Evolutionary conservation across 2,113 vertebrate genomes (phyloP), one percentile per base, ranked within the genome.

Genomic region (Sorex araneus): DNA sequence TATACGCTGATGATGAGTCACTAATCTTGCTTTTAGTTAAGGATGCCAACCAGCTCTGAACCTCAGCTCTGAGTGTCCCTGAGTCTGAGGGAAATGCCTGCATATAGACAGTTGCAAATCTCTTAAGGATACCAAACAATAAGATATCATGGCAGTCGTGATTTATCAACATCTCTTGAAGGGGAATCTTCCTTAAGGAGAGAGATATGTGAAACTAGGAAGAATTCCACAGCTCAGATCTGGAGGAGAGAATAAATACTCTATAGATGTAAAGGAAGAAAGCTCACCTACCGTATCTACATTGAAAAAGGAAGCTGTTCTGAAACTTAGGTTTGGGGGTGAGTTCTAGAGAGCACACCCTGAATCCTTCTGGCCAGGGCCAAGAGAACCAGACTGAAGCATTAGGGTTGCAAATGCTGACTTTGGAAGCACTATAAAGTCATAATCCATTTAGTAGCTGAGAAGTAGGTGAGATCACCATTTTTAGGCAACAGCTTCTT

Each of bases 11-110:
- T 34, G 64, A 34, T 12, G 54, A 92, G 80, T 89, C 60, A 70
- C 69, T 66, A 60, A 73, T 88, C 67, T 77, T 60, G 81, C 40
- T 71, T 79, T 91, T 27, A 78, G 78, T 34, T 76, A 86, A 91
- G 25, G 64, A 88, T 80, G 36, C 13, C 74, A 75, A 78, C 71
- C 6, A 92, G 75, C 25, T 57, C 36, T 76, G 88, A 80, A 57
- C 57, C 70, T 80, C 3, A 82, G 54, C 11, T 87, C 34, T 25
- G 32, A 73, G 30, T 57, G 57, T 25, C 32, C 28, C 32, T 8
- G 8, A 83, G 36, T 73, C 43, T 19, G 8, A 89, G 54, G 15
- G 83, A 90, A 85, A 60, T 70, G 40, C 11, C 32, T 30, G 1
- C 85, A 67, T 23, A 54, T 13, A 50, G 23, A 76, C 36, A 12